A percentile compares a stretch with the other conserved stretches of the same genome.
phyloP scores from a whole-genome alignment of 2,888 invertebrate genomes.

The Plusia festucae region DNA sequence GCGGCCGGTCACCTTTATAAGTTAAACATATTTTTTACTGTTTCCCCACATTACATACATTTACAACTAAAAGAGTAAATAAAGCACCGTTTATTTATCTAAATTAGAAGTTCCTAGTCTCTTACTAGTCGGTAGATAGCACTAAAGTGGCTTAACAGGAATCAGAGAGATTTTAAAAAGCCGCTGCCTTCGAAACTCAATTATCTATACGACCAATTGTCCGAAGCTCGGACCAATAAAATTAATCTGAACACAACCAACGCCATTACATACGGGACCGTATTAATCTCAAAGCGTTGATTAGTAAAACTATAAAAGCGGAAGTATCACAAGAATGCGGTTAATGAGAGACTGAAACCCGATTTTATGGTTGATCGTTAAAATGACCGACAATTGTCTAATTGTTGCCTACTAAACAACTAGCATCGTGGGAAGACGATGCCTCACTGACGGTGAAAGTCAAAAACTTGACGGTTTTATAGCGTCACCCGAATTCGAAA shows the following conservation, averaged over 20 bases:
- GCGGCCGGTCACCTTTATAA: slow-evolving; percentile 49
- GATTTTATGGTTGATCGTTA: slow-evolving; percentile 88
- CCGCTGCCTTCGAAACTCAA: slow-evolving; percentile 82
- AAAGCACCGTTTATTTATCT: slow-evolving; percentile 66
- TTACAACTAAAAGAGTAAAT: slow-evolving; percentile 45
- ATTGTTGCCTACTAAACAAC: slow-evolving; percentile 86
- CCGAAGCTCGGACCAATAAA: slow-evolving; percentile 83
- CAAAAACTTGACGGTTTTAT: slow-evolving; percentile 78
- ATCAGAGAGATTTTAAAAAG: slow-evolving; percentile 74
- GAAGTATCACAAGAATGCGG: slow-evolving; percentile 89
- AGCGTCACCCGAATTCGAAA: slow-evolving; percentile 81
- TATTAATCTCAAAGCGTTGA: slow-evolving; percentile 88
- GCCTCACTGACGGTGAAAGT: slow-evolving; percentile 84
- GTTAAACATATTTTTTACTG: slow-evolving; percentile 46
- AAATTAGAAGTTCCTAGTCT: slow-evolving; percentile 70
- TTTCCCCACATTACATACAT: slow-evolving; percentile 33
- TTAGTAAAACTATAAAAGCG: slow-evolving; percentile 89
- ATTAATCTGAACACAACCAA: slow-evolving; percentile 84
- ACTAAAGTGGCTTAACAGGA: slow-evolving; percentile 79
- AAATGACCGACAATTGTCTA: slow-evolving; percentile 89
- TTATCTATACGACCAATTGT: slow-evolving; percentile 89
- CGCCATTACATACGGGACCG: slow-evolving; percentile 85
- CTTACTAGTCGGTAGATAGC: slow-evolving; percentile 67
- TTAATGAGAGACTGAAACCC: slow-evolving; percentile 87
- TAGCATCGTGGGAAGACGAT: slow-evolving; percentile 85